Evolutionary conservation across 2,797 vertebrate species (phyloP), one percentile per base, ranked within the genome.

Genomic region (Rallus crepitans): DNA sequence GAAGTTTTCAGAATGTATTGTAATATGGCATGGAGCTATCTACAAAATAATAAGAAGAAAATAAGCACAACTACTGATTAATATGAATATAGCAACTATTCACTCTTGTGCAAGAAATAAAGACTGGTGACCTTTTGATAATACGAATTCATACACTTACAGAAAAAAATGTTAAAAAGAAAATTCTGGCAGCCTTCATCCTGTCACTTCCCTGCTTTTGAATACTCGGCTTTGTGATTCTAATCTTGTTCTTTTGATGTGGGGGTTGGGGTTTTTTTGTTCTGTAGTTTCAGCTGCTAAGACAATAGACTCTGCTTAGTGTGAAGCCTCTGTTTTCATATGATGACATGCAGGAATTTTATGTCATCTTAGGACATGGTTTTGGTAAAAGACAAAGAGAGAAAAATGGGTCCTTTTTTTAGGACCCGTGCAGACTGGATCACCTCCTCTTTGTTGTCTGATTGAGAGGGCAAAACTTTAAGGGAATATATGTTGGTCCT

Each of bases 231-330:
- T 96, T 94, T 97, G 85, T 96, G 50, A 94, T 95, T 96, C 91
- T 94, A 93, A 96, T 94, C 72, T 86, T 94, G 61, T 95, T 88
- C 90, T 94, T 91, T 81, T 83, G 57, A 72, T 94, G 76, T 86
- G 91, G 61, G 33, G 79, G 61, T 60, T 93, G 71, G 66, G 57
- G 0, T 0, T 83, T 87, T 63, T 82, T 94, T 94, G 76, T 96
- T 91, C 91, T 90, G 33, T 57, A 71, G 37, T 81, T 94, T 95
- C 96, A 97, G 95, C 94, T 96, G 94, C 87, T 95, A 79, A 96
- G 73, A 97, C 94, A 96, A 97, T 93, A 94, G 79, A 57, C 50
- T 75, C 57, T 86, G 50, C 68, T 92, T 87, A 81, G 65, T 27
- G 50, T 50, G 57, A 96, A 93, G 45, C 53, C 25, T 96, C 61